These are phyloP conservation scores for Terrapene triunguis DNA, from an alignment of 2,113 vertebrate species.

Conservation along the genomic window DNA sequence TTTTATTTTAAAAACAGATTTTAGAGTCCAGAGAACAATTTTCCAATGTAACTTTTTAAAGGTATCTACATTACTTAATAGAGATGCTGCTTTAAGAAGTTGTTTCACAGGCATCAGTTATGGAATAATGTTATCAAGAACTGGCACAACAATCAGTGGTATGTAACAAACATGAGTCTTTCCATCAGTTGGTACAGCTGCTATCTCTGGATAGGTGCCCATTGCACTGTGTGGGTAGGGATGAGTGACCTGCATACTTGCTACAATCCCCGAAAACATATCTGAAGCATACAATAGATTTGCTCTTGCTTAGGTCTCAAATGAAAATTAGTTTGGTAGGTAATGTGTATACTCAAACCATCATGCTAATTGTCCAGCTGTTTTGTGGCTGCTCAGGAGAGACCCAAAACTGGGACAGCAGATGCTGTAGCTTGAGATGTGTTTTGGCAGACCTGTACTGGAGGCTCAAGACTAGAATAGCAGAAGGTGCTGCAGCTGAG, in stretches of 20 bases:
- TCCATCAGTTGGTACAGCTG: not conserved
- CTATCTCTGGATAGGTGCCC: not conserved
- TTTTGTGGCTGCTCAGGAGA: not conserved
- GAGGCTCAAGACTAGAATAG: not conserved
- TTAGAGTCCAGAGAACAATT: not conserved
- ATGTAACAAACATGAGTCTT: not conserved
- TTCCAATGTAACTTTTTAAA: not conserved
- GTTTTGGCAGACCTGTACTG: not conserved
- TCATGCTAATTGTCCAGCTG: not conserved
- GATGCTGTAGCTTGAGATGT: not conserved
- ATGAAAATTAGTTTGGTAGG: not conserved
- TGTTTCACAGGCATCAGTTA: not conserved
- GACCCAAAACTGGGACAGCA: not conserved
- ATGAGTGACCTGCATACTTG: not conserved
- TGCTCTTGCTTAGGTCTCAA: not conserved
- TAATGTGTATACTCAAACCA: not conserved
- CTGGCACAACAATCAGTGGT: accelerated
- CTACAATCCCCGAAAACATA: not conserved
- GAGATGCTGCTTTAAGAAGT: not conserved
- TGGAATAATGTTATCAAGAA: not conserved
- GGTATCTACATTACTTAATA: not conserved
- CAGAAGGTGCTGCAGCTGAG: not conserved
- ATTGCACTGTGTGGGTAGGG: not conserved
- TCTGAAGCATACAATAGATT: not conserved
- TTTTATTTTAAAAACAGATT: slow-evolving; percentile 46